Base-by-base conservation (phyloP, 2,797 vertebrate genomes). In the Chiroxiphia lanceolata region DNA sequence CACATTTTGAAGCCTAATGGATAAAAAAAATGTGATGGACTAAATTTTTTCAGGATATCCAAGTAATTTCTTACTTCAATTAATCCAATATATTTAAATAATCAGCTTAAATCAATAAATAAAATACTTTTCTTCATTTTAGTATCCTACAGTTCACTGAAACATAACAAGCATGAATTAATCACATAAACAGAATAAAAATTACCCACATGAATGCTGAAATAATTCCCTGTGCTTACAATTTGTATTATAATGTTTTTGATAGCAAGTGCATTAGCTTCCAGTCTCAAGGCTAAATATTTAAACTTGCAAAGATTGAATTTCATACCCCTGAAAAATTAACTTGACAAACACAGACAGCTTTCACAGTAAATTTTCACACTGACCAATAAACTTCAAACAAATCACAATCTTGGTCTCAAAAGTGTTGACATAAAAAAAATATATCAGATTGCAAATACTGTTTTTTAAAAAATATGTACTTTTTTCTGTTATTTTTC, bases 281-380 rank as follows among this genome's bases (percentile, higher is more conserved):
- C n/a, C 56, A 91, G 34, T 44, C 77, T 83, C 44, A 72, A 53
- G 2, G 5, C n/a, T 86, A 94, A 95, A 87, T 72, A 95, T 94
- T 92, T 92, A 87, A 87, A 91, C 54, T 90, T 87, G 20, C 4
- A n/a, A 81, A 76, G 77, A 74, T 74, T 84, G 56, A 91, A 68
- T 67, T 94, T 76, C 40, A 45, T 64, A 79, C 13, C 19, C 11
- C 45, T 63, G 56, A 87, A 94, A 94, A 94, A 84, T 53, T 69
- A 90, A 88, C 21, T 27, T 83, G 71, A 91, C 69, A 85, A 92
- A 92, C 53, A 88, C 47, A 94, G 54, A 56, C 2, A 0, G 69
- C 20, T 94, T 94, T 89, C 72, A 61, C 57, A 81, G 60, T 81
- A 91, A 51, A 70, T 81, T 90, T 94, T 90, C 68, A 87, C 42